Conservation (phyloP, 2,113 vertebrate genomes). For the Mixornis gularis region DNA sequence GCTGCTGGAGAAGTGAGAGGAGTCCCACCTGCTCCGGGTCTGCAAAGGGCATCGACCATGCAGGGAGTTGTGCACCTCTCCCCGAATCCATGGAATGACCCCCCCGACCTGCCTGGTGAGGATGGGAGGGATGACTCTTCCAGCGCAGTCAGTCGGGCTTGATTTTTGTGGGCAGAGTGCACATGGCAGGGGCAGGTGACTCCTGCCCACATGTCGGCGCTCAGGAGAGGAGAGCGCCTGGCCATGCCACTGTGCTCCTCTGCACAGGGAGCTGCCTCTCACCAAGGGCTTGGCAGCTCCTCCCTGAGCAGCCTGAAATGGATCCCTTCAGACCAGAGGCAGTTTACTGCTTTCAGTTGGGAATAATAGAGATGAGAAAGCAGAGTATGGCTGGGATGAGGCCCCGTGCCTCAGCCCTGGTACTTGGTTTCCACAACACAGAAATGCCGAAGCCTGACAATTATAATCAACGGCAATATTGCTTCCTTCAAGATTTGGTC, state of each 20-base stretch:
- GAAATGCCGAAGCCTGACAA: neutral
- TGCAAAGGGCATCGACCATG: rapidly evolving
- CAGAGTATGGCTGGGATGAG: neutral
- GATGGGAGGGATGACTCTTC: neutral
- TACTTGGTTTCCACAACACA: neutral
- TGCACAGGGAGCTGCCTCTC: neutral
- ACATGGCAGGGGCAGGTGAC: neutral
- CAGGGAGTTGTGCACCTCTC: neutral
- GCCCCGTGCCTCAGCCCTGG: neutral
- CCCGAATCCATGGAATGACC: rapidly evolving
- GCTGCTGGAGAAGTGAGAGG: neutral
- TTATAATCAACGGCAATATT: neutral
- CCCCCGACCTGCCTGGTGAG: rapidly evolving
- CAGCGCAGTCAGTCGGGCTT: rapidly evolving
- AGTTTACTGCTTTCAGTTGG: neutral
- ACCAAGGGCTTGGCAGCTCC: rapidly evolving
- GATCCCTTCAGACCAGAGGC: neutral
- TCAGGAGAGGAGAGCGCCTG: neutral
- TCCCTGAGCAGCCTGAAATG: neutral
- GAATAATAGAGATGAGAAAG: neutral
- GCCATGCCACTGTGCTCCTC: rapidly evolving
- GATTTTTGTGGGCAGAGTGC: neutral
- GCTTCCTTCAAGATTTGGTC: neutral
- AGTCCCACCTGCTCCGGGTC: neutral
- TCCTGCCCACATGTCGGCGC: rapidly evolving